phyloP scores from a whole-genome alignment of 2,797 vertebrate genomes.

The Semotilus atromaculatus region DNA sequence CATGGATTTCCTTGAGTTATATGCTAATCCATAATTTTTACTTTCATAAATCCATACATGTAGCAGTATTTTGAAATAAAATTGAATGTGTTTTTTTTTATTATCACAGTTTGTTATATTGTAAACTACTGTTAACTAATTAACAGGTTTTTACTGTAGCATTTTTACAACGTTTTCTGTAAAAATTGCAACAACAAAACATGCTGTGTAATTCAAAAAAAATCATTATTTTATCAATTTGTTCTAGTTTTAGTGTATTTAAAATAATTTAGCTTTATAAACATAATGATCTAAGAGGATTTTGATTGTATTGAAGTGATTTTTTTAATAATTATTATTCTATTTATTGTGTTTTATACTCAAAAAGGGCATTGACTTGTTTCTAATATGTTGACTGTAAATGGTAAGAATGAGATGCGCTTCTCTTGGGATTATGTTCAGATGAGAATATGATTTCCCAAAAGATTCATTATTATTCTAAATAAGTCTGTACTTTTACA shows the following conservation, averaged over 20 bases:
- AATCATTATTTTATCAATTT: neutral
- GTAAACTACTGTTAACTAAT: neutral
- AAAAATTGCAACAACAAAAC: neutral
- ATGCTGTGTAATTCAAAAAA: neutral
- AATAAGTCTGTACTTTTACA: slow-evolving; percentile 46
- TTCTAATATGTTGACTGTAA: slow-evolving; percentile 3
- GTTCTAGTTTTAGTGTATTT: neutral
- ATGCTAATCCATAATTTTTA: neutral
- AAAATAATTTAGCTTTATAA: neutral
- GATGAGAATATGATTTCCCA: slow-evolving; percentile 39
- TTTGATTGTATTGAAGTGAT: neutral
- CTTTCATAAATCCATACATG: neutral
- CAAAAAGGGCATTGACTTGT: neutral
- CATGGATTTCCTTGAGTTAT: neutral
- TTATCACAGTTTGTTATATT: neutral
- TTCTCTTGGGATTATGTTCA: slow-evolving; percentile 28
- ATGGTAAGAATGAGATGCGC: neutral
- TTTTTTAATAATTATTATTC: neutral
- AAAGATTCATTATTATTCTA: slow-evolving; percentile 51
- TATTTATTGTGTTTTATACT: neutral
- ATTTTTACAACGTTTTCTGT: neutral
- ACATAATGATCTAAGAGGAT: neutral
- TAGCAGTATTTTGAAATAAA: neutral
- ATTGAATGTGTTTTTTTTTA: neutral
- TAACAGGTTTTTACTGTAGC: neutral